Evolutionary conservation across 2,113 vertebrate genomes (phyloP).

Genomic region (Kobus ellipsiprymnus): DNA sequence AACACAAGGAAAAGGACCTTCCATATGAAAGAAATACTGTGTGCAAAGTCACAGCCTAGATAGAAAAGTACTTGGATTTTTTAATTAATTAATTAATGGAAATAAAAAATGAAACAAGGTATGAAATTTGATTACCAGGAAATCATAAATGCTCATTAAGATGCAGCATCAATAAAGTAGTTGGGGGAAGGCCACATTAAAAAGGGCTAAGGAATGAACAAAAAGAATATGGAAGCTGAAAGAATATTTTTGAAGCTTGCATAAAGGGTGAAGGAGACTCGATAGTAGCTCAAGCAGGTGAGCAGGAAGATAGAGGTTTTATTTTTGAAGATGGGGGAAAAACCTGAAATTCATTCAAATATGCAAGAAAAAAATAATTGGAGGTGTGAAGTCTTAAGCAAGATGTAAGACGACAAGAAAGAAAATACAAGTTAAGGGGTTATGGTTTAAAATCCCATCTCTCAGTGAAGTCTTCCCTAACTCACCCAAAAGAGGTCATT

Average conservation of each 20-base stretch:
- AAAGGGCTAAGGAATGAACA: neutral
- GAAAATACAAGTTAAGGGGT: neutral
- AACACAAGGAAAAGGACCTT: neutral
- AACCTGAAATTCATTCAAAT: neutral
- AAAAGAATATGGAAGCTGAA: neutral
- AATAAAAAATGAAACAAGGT: neutral
- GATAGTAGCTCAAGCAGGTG: neutral
- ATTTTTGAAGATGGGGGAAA: neutral
- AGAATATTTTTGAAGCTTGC: neutral
- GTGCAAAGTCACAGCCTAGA: neutral
- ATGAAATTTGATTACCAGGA: neutral
- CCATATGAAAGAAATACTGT: neutral
- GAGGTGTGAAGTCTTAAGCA: neutral
- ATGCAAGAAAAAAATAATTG: neutral
- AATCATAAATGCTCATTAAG: neutral
- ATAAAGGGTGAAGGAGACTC: neutral
- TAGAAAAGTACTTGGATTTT: neutral
- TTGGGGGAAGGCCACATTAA: neutral
- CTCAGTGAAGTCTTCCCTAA: neutral
- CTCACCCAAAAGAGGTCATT: neutral
- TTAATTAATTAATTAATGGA: neutral
- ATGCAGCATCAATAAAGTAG: neutral
- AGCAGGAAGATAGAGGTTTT: neutral
- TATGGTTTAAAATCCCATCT: neutral
- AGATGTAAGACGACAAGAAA: neutral